These are phyloP conservation scores for Drosophila gaucha DNA, from an alignment of 2,888 invertebrate genomes.

Conservation along the genomic window DNA sequence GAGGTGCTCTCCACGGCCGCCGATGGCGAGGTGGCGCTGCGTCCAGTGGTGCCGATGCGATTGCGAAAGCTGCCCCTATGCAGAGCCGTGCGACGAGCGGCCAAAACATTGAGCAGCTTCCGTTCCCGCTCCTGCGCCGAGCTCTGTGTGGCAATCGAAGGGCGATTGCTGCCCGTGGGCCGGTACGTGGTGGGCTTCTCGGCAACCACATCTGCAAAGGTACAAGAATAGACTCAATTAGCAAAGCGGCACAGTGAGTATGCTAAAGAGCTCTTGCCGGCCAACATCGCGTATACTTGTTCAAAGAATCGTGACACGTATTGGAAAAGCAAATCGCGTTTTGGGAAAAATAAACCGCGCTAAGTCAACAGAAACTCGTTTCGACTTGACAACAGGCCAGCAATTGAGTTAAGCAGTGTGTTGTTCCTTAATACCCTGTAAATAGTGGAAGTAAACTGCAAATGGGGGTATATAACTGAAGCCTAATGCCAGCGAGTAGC, in stretches of 20 bases:
- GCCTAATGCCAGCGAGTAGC: no score
- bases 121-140: slow-evolving; percentile 86
- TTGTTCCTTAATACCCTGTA: slow-evolving; percentile 17
- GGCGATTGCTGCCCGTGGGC: slow-evolving; percentile 60
- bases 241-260: slow-evolving; percentile 5
- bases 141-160: slow-evolving; percentile 67
- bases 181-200: slow-evolving; percentile 80
- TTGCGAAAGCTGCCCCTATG: slow-evolving; percentile 86
- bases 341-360: slow-evolving; percentile 57
- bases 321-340: slow-evolving; percentile 59
- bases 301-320: slow-evolving; percentile 62
- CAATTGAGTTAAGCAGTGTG: slow-evolving; percentile 32
- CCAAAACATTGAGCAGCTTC: slow-evolving; percentile 87
- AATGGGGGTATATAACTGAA: background rate
- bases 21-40: slow-evolving; percentile 65
- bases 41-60: slow-evolving; percentile 78
- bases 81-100: slow-evolving; percentile 87
- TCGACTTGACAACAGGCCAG: slow-evolving; percentile 19
- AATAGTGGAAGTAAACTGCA: no score
- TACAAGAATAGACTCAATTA: slow-evolving; percentile 6
- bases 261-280: slow-evolving; percentile 22
- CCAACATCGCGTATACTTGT: slow-evolving; percentile 54
- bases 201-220: slow-evolving; percentile 66
- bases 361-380: slow-evolving; percentile 65
- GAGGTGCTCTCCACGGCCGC: slow-evolving; percentile 78